Conservation (phyloP, 2,113 vertebrate genomes). For the Haemorhous mexicanus region DNA sequence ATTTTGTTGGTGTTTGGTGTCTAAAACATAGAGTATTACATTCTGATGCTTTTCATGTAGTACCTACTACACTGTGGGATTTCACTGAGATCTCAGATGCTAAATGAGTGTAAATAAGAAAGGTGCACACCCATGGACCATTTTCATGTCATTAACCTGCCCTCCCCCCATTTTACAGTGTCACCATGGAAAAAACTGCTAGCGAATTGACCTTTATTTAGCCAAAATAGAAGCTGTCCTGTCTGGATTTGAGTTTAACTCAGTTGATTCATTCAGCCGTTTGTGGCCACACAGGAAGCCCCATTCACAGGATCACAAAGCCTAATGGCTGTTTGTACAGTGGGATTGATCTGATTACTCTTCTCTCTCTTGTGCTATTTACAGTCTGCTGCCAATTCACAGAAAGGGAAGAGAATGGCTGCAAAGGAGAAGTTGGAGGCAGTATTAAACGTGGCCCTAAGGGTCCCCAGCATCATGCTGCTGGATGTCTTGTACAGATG, state of each 20-base stretch:
- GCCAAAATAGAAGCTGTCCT: constrained; percentile 11
- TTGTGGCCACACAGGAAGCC: constrained; percentile 25
- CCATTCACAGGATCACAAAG: constrained; percentile 6
- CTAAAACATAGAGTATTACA: neutral
- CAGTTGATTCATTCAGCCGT: constrained; percentile 25
- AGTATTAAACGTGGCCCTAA: constrained; percentile 94
- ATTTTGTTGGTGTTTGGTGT: neutral
- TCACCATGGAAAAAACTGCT: neutral
- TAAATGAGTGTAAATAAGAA: neutral
- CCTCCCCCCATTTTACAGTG: neutral
- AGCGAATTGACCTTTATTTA: constrained; percentile 5
- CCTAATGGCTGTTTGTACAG: constrained; percentile 43
- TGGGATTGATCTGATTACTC: constrained; percentile 61
- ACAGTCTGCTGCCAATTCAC: constrained; percentile 57
- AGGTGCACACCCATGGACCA: neutral
- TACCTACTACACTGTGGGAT: neutral
- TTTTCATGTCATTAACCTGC: neutral
- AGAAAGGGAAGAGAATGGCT: constrained; percentile 81
- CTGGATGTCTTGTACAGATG: constrained; percentile 96
- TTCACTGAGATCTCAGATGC: neutral
- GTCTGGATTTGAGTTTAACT: neutral
- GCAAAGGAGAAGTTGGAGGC: constrained; percentile 92
- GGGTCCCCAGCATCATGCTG: constrained; percentile 98
- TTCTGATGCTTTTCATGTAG: neutral
- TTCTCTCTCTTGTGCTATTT: constrained; percentile 62